Evolutionary conservation across 92 coral and sea anemone genomes (phyloP).

Genomic region (Palythoa grandis): DNA sequence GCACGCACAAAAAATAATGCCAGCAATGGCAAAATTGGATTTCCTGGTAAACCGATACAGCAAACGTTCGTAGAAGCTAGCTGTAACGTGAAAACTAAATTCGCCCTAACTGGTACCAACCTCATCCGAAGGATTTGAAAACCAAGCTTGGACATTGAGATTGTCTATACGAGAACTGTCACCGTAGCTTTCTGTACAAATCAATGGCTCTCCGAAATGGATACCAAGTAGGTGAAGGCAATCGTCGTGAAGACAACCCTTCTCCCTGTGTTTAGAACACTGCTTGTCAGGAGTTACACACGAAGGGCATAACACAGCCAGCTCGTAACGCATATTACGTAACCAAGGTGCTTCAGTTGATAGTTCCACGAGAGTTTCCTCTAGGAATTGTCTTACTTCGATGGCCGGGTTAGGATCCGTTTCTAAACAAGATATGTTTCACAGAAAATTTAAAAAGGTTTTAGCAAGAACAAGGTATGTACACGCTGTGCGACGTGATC

Average conservation of each 20-base stretch:
- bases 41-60: no score
- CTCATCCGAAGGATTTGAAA: neutral
- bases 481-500: no score
- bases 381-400: slow-evolving; percentile 23
- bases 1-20: no score
- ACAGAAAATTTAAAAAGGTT: no score
- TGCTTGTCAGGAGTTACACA: slow-evolving; percentile 7
- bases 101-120: neutral
- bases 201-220: slow-evolving; percentile 25
- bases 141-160: neutral
- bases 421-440: neutral
- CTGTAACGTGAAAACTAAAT: no score
- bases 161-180: slow-evolving; percentile 14
- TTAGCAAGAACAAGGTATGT: no score
- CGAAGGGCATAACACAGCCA: slow-evolving; percentile 30
- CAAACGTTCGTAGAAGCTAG: no score
- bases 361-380: slow-evolving; percentile 31
- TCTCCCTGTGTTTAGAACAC: slow-evolving; percentile 11
- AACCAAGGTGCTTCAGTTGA: slow-evolving; percentile 27
- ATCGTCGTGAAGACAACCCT: slow-evolving; percentile 12
- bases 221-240: slow-evolving; percentile 13
- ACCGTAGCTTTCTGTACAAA: slow-evolving; percentile 11
- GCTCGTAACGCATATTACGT: slow-evolving; percentile 25
- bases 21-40: no score
- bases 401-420: neutral